Base-by-base conservation (phyloP, 1,140 invertebrate genomes). In the Bombus haemorrhoidalis region DNA sequence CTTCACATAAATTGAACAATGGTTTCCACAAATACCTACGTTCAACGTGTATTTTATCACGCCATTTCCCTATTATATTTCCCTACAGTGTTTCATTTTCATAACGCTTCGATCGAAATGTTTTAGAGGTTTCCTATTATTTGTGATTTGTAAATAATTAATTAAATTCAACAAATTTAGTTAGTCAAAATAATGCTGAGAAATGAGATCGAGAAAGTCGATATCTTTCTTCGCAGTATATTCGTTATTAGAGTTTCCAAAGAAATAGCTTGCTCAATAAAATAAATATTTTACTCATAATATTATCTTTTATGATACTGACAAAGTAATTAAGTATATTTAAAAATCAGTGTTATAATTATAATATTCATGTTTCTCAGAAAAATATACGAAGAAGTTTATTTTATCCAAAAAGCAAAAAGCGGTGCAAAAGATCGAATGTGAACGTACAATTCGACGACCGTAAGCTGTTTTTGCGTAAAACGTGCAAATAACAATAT, bases 341-440 rank as follows among this genome's bases (percentile, higher is more conserved):
- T 53, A 18, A 53, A 53, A 22, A 8, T 53, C 1, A 22, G 5
- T 3, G 18, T 53, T 53, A 22, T 53, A 22, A 53, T 53, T 53
- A 53, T 53, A 53, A 53, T 53, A 53, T 53, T 53, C 47, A 2
- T 2, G 47, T 53, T 8, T 22, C 47, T 53, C 47, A 2, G 18
- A 22, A 22, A 53, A 8, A 53, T 22, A 0, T 22, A 53, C 18
- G 47, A 22, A 22, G 2, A 53, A 8, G 6, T n/a, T 13, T n/a
- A 0, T 62, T 59, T 62, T 22, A n/a, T 62, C 4, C 1, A n/a
- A 13, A 13, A 62, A 5, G 59, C 12, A 13, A n/a, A n/a, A 13
- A 1, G 1, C n/a, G 12, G 3, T 62, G 3, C 28, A n/a, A 62
- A 0, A 0, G 22, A 22, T 53, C 22, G 0, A 5, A 22, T 6